Evolutionary conservation across 1,140 invertebrate genomes (phyloP).

Genomic region (Campoletis sonorensis): DNA sequence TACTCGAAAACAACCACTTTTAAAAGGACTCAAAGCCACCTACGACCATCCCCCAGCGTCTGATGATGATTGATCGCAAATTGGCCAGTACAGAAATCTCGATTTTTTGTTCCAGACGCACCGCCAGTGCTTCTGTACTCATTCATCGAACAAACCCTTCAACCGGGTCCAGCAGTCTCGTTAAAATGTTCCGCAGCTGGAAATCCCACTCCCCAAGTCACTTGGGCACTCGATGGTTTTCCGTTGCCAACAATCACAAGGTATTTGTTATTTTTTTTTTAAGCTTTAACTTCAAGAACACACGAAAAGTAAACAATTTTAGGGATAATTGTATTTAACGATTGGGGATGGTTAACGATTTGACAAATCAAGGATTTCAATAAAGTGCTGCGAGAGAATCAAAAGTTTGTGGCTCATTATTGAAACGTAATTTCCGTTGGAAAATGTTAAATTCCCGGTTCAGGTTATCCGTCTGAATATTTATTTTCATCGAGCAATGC

Average conservation of each 20-base stretch:
- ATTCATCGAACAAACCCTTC: slow-evolving; percentile 89
- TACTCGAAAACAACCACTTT: background rate
- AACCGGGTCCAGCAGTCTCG: slow-evolving; percentile 89
- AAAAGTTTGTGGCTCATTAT: slow-evolving; percentile 48
- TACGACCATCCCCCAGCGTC: background rate
- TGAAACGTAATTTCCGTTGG: slow-evolving; percentile 55
- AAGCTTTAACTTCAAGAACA: no score
- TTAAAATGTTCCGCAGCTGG: slow-evolving; percentile 91
- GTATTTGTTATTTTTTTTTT: slow-evolving; percentile 71
- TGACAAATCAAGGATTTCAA: no score
- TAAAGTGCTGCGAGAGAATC: slow-evolving; percentile 21
- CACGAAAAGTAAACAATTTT: no score
- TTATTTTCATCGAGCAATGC: background rate
- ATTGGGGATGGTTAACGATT: no score
- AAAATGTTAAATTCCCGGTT: background rate
- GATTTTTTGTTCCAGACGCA: slow-evolving; percentile 81
- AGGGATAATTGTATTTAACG: no score
- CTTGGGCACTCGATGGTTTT: slow-evolving; percentile 89
- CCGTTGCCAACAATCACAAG: slow-evolving; percentile 84
- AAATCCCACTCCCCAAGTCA: slow-evolving; percentile 89
- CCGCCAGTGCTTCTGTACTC: slow-evolving; percentile 87
- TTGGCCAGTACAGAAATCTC: slow-evolving; percentile 12
- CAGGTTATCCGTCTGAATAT: background rate
- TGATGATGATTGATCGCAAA: background rate
- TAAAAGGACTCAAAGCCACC: background rate